Conservation (phyloP, 2,888 invertebrate species). For the Danaus chrysippus region DNA sequence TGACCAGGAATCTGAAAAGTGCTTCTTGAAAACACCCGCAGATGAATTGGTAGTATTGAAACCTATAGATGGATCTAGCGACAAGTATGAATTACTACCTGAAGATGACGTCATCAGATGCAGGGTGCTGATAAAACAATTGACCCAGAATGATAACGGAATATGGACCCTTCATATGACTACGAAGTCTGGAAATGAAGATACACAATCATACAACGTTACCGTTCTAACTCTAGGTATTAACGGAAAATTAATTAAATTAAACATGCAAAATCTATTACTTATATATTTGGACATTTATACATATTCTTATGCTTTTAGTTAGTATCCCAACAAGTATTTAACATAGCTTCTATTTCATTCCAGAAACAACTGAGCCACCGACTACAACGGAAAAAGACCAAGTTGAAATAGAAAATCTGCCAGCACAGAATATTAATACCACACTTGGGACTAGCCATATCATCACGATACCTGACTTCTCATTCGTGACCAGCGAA, state of each 20-base stretch:
- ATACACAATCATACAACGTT: conserved; percentile 27
- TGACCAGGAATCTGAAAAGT: no score
- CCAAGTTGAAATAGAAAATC: conserved; percentile 17
- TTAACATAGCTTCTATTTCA: not conserved
- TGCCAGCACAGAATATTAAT: conserved; percentile 21
- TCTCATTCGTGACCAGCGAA: conserved; percentile 34
- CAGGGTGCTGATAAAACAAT: conserved; percentile 29
- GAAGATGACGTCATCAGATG: conserved; percentile 26
- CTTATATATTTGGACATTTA: not conserved
- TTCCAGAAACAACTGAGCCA: not conserved
- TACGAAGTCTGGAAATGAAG: not conserved
- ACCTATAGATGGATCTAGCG: no score
- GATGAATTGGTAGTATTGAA: no score
- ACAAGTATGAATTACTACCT: no score
- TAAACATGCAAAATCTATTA: no score
- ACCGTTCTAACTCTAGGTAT: conserved; percentile 30
- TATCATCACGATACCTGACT: conserved; percentile 36
- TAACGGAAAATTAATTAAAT: not conserved
- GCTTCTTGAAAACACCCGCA: no score
- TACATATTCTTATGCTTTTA: not conserved
- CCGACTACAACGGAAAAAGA: conserved; percentile 6
- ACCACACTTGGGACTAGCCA: conserved; percentile 34
- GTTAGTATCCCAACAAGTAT: not conserved
- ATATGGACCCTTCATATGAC: conserved; percentile 36
- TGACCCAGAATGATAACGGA: conserved; percentile 35